A percentile compares a stretch with the other conserved stretches of the same genome.
These are phyloP conservation scores for Buathra laborator DNA, from an alignment of 2,888 invertebrate genomes.

Conservation along the genomic window DNA sequence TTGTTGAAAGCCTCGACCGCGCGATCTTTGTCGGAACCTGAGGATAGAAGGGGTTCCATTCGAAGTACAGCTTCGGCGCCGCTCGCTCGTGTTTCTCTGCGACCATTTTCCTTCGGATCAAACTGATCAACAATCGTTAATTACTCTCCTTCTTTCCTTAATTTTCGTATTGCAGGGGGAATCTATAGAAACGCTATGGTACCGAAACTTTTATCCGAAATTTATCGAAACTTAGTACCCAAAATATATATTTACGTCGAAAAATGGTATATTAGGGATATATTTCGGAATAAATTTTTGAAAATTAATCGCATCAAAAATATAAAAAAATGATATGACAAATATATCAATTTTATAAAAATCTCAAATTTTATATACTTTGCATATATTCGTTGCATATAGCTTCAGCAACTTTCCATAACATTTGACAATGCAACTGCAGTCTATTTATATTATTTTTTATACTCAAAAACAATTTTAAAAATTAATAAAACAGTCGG, in stretches of 20 bases:
- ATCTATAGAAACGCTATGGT: no score
- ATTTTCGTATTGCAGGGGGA: background rate
- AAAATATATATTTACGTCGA: background rate
- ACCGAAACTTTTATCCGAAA: no score
- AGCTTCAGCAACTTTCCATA: no score
- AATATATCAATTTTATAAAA: background rate
- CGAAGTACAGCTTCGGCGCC: constrained; percentile 69
- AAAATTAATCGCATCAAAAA: no score
- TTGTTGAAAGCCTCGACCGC: constrained; percentile 77
- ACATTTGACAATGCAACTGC: no score
- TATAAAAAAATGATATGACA: no score
- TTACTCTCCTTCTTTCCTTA: background rate
- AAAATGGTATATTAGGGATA: background rate
- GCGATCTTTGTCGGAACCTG: constrained; percentile 50
- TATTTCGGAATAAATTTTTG: background rate
- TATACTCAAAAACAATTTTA: no score
- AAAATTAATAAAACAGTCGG: no score
- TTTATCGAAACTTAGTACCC: no score
- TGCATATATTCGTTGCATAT: background rate
- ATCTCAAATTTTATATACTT: background rate
- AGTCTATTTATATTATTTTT: no score
- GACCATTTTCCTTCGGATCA: constrained; percentile 67
- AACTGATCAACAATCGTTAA: constrained; percentile 51
- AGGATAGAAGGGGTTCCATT: constrained; percentile 72
- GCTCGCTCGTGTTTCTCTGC: constrained; percentile 27